Percentiles rank a stretch among this genome's conserved stretches.
These are phyloP conservation scores for Lasiurus borealis DNA, from an alignment of 2,113 vertebrate genomes.

Conservation along the genomic window DNA sequence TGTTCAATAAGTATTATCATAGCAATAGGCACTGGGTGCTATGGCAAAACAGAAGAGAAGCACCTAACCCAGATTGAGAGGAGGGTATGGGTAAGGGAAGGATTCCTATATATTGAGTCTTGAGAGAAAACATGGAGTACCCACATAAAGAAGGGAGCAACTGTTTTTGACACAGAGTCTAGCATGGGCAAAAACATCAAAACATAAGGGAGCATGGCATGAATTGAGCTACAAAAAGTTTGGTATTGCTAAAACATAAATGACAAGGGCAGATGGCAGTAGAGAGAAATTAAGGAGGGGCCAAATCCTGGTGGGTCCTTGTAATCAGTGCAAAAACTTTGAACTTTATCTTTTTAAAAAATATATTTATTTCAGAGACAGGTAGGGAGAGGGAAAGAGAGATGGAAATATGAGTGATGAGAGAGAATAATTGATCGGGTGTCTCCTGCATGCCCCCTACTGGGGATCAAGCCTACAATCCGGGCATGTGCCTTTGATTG, in stretches of 20 bases:
- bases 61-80: not conserved
- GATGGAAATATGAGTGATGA: too few species aligned
- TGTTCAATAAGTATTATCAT: too few species aligned
- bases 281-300: not conserved
- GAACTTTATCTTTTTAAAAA: not conserved
- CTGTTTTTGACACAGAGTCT: not conserved
- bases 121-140: constrained; percentile 22
- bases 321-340: not conserved
- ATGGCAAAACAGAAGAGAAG: not conserved
- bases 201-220: not conserved
- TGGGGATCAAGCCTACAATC: too few species aligned
- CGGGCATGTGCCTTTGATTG: too few species aligned
- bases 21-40: too few species aligned
- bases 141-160: not conserved
- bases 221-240: not conserved
- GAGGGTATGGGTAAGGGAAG: not conserved
- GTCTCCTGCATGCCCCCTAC: too few species aligned
- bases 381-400: too few species aligned
- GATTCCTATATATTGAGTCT: not conserved
- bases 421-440: too few species aligned
- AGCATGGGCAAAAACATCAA: not conserved
- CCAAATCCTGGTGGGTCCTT: not conserved
- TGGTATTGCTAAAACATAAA: not conserved
- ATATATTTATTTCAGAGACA: too few species aligned
- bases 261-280: not conserved